Evolutionary conservation across 2,113 vertebrate species (phyloP).

Genomic region (Charina bottae): DNA sequence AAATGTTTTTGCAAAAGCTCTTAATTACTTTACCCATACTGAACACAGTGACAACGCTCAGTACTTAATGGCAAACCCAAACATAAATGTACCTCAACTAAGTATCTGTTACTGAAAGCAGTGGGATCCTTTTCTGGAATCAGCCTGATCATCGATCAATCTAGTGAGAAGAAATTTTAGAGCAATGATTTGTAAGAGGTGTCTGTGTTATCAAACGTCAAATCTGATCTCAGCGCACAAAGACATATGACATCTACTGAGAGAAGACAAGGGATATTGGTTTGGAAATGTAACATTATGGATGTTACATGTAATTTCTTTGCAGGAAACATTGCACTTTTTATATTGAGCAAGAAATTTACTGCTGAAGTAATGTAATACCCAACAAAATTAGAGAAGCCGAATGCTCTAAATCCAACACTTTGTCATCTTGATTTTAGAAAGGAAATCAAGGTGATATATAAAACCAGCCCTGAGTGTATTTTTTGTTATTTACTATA

Average conservation of each 20-base stretch:
- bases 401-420: constrained; percentile 22
- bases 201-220: constrained; percentile 46
- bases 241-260: constrained; percentile 58
- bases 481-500: constrained; percentile 11
- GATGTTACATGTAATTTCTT: constrained; percentile 63
- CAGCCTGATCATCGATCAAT: constrained; percentile 27
- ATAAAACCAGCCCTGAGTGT: neutral
- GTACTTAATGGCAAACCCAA: constrained; percentile 28
- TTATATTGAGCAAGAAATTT: constrained; percentile 56
- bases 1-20: neutral
- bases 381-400: constrained; percentile 55
- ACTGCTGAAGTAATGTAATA: constrained; percentile 51
- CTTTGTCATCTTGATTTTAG: constrained; percentile 38
- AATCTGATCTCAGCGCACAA: constrained; percentile 48
- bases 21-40: neutral
- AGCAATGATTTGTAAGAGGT: constrained; percentile 46
- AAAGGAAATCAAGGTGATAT: constrained; percentile 46
- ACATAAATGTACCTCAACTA: constrained; percentile 41
- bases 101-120: neutral
- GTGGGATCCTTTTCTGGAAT: constrained; percentile 39
- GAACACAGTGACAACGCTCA: neutral
- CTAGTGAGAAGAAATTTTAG: constrained; percentile 49
- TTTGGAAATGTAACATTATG: constrained; percentile 56
- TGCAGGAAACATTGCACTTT: constrained; percentile 60
- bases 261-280: constrained; percentile 46